These are phyloP conservation scores for Corythoichthys haematopterus DNA, from an alignment of 2,113 vertebrate genomes.

Conservation along the genomic window DNA sequence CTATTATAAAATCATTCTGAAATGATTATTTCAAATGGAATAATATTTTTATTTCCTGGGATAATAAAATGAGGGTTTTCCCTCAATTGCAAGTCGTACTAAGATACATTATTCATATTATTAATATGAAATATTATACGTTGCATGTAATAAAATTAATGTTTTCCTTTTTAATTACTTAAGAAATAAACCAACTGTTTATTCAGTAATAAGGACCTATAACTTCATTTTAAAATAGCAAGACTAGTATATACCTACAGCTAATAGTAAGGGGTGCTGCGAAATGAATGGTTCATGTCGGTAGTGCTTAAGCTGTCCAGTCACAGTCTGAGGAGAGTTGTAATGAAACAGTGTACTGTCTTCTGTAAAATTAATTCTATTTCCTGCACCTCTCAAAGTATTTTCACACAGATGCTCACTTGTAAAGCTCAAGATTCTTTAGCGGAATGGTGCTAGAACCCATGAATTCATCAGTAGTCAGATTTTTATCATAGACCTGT, in stretches of 20 bases:
- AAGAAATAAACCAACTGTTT: background rate
- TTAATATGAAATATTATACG: background rate
- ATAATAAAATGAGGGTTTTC: background rate
- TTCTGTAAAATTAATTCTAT: background rate
- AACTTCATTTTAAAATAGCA: background rate
- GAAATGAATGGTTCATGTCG: background rate
- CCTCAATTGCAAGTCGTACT: background rate
- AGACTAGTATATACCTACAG: background rate
- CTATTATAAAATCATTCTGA: background rate
- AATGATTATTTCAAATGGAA: background rate
- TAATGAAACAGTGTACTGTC: background rate
- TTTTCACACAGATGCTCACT: conserved; percentile 61
- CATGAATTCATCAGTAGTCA: conserved; percentile 92
- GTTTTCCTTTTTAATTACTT: background rate
- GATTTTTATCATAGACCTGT: conserved; percentile 91
- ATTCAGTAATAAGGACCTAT: background rate
- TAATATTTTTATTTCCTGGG: background rate
- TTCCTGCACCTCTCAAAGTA: background rate
- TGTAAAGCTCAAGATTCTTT: conserved; percentile 81
- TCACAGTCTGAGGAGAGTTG: background rate
- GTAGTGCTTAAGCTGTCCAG: background rate
- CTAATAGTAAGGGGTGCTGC: background rate
- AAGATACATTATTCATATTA: background rate
- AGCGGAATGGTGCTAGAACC: conserved; percentile 78
- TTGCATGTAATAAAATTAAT: background rate